These are phyloP conservation scores for Sparidentex hasta DNA, from an alignment of 2,797 vertebrate species.

Conservation along the genomic window DNA sequence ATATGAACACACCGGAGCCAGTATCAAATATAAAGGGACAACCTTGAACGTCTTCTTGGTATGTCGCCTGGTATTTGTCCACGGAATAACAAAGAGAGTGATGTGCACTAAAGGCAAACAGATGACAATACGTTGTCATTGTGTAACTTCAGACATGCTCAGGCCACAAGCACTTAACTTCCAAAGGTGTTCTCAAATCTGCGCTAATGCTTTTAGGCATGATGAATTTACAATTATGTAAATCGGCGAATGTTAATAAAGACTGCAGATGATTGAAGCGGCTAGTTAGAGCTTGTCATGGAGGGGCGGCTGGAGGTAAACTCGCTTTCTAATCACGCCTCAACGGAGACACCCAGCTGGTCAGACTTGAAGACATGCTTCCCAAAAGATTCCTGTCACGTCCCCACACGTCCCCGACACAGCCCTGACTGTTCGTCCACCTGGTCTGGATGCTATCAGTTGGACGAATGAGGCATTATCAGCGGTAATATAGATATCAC, in stretches of 20 bases:
- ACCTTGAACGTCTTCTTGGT: no score
- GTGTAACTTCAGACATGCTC: background rate
- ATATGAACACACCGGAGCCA: no score
- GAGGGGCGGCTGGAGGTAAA: background rate
- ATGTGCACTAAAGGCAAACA: background rate
- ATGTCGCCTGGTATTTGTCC: background rate
- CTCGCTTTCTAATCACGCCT: no score
- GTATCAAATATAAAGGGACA: no score
- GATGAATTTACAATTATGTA: slow-evolving; percentile 41
- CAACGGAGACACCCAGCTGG: no score
- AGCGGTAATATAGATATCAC: no score
- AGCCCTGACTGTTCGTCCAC: no score
- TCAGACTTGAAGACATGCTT: no score
- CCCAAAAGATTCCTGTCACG: no score
- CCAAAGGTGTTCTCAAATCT: slow-evolving; percentile 6
- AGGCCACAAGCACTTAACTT: background rate
- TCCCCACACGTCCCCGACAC: background rate
- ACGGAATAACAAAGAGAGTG: background rate
- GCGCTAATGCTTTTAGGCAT: slow-evolving; percentile 16
- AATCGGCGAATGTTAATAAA: slow-evolving; percentile 33
- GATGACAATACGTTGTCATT: background rate
- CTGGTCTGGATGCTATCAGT: no score
- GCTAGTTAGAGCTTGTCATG: slow-evolving; percentile 20
- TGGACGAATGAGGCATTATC: no score
- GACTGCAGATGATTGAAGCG: slow-evolving; percentile 21